Evolutionary conservation across 2,113 vertebrate genomes (phyloP), one percentile per base, ranked within the genome.

Genomic region (Accipiter cooperii): DNA sequence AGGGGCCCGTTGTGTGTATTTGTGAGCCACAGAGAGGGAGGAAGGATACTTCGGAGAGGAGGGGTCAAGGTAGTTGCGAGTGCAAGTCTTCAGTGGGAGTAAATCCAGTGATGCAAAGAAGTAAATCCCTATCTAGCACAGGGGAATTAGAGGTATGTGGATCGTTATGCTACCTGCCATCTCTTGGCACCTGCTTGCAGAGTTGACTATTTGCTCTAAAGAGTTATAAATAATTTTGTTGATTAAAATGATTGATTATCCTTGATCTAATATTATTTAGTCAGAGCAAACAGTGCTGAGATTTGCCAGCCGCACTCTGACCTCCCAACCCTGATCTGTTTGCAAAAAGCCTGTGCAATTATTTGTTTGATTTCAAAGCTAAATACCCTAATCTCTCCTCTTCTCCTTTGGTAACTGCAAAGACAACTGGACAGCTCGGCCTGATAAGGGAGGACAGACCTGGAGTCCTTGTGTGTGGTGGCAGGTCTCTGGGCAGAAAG

Each of bases 321-420:
- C 95, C 95, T 97, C 87, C 93, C 91, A 83, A 46, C 81, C 91
- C 78, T 9, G 34, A 58, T 89, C 89, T 96, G 97, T 95, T 97
- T 97, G 91, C 87, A 77, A 55, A 89, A 79, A 89, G 74, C 70
- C 94, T 79, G 49, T 57, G 87, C 81, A 93, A 96, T 96, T 96
- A 96, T 93, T 97, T 96, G 96, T 94, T 95, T 93, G 95, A 89
- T 96, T 96, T 91, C 71, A 33, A 90, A 95, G 77, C 84, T 93
- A 95, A 96, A 96, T 84, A 94, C 18, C 13, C 51, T 85, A 79
- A 91, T 95, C 91, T 80, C 52, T 76, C 46, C 57, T 80, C 52
- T 76, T 40, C 57, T 64, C 33, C 76, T 84, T 47, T 6, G 70
- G 33, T 46, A 73, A 24, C 25, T 42, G 57, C 57, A 63, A 7